Conservation (phyloP, 2,113 vertebrate genomes). For the Clarias macrocephalus region DNA sequence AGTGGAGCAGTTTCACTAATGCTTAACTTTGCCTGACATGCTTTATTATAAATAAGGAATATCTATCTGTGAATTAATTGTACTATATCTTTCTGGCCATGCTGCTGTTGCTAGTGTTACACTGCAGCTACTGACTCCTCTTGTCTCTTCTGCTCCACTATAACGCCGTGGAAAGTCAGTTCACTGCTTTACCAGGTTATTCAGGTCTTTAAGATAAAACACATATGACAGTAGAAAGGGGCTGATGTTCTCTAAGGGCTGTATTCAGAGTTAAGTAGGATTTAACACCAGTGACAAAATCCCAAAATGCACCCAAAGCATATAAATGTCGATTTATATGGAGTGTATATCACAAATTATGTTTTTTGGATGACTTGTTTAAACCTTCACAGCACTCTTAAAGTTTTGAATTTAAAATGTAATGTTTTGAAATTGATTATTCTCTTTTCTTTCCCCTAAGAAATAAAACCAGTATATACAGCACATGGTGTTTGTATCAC, state of each 20-base stretch:
- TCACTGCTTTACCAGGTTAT: background rate
- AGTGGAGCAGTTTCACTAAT: too few relatives aligned
- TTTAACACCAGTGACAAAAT: background rate
- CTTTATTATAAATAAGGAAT: background rate
- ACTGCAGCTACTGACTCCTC: background rate
- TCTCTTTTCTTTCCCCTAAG: background rate
- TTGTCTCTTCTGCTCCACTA: background rate
- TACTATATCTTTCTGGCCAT: background rate
- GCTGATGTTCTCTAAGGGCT: conserved; percentile 6
- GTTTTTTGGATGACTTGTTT: background rate
- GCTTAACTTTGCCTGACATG: background rate
- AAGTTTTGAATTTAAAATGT: too few relatives aligned
- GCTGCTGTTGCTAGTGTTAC: background rate
- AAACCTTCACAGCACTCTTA: background rate
- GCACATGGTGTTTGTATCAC: background rate
- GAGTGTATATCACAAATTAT: background rate
- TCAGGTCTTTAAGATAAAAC: background rate
- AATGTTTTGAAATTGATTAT: too few relatives aligned
- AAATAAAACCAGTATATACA: background rate
- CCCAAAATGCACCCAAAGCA: background rate
- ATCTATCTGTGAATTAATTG: background rate
- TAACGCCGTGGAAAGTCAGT: background rate
- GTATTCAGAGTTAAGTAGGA: conserved; percentile 19
- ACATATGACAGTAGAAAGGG: background rate
- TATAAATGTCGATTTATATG: background rate